Percentiles rank a stretch among this genome's conserved stretches.
These are phyloP conservation scores for Pterobdella sp. DNA, from an alignment of 2,888 invertebrate species.

Conservation along the genomic window DNA sequence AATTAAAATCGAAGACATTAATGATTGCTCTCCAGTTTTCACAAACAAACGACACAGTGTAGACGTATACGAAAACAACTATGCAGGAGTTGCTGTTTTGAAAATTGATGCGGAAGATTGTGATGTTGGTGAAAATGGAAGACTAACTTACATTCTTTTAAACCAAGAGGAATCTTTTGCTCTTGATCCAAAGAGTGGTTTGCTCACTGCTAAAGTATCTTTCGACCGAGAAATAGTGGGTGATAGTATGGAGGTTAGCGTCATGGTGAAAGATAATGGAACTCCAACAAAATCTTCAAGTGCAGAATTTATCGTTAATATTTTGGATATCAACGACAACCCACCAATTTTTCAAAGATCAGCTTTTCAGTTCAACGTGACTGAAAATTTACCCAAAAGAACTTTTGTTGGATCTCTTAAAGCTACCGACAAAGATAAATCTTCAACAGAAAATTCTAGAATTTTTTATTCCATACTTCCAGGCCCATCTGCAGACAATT, in stretches of 20 bases:
- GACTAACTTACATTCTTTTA: constrained; percentile 17
- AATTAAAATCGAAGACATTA: constrained; percentile 33
- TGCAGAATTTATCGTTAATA: not conserved
- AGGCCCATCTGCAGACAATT: not conserved
- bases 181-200: constrained; percentile 7
- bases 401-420: constrained; percentile 5
- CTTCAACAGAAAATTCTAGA: constrained; percentile 17
- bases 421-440: constrained; percentile 20
- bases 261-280: constrained; percentile 27
- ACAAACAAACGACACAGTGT: constrained; percentile 28
- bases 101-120: constrained; percentile 29
- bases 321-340: constrained; percentile 35
- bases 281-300: constrained; percentile 15
- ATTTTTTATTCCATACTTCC: constrained; percentile 20
- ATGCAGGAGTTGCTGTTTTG: constrained; percentile 32
- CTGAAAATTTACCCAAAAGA: constrained; percentile 18
- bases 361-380: constrained; percentile 17
- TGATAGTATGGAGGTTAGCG: constrained; percentile 5
- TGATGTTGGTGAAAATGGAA: constrained; percentile 23
- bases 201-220: constrained; percentile 9
- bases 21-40: constrained; percentile 35
- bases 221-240: constrained; percentile 21
- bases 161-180: not conserved
- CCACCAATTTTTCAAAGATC: constrained; percentile 21
- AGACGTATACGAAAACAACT: constrained; percentile 36